A percentile compares a stretch with the other conserved stretches of the same genome.
Evolutionary conservation across 2,888 invertebrate genomes (phyloP).

Genomic region (Drosophila conformis): DNA sequence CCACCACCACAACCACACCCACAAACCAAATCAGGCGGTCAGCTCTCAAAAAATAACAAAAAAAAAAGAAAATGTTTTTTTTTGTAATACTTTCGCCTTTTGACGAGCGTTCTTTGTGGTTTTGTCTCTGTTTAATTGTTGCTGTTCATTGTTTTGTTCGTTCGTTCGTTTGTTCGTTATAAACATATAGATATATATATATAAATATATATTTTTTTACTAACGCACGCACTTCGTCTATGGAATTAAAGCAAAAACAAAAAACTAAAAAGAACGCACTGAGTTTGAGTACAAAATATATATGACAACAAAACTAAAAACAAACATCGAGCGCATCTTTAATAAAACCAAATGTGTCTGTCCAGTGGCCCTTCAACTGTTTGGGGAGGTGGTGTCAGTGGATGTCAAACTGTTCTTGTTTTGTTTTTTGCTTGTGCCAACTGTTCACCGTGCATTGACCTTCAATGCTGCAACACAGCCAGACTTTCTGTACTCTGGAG

Average conservation of each 20-base stretch:
- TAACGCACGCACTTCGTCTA: constrained; percentile 60
- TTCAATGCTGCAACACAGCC: not conserved
- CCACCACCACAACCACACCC: constrained; percentile 13
- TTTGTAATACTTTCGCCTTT: constrained; percentile 14
- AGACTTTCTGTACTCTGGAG: constrained; percentile 1
- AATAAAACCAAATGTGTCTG: constrained; percentile 13
- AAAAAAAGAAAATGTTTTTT: constrained; percentile 3
- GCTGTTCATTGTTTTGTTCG: not conserved
- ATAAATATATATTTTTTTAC: constrained; percentile 22
- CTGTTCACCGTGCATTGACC: constrained; percentile 17
- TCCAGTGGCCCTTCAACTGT: constrained; percentile 3
- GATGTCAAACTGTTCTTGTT: constrained; percentile 1
- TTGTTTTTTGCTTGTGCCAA: not conserved
- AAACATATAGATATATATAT: not conserved
- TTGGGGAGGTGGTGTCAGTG: not conserved
- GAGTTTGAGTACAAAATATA: constrained; percentile 44
- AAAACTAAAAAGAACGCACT: constrained; percentile 43
- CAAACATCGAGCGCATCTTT: constrained; percentile 15
- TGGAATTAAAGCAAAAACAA: constrained; percentile 12
- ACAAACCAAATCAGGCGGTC: constrained; percentile 24
- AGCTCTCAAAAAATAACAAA: constrained; percentile 5
- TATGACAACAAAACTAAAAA: constrained; percentile 16
- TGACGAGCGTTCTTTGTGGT: constrained; percentile 10
- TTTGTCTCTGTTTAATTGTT: not conserved
- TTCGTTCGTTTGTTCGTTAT: constrained; percentile 13